Evolutionary conservation across 1,140 invertebrate genomes (phyloP), one percentile per base, ranked within the genome.

Genomic region (Macrostomum lignano): DNA sequence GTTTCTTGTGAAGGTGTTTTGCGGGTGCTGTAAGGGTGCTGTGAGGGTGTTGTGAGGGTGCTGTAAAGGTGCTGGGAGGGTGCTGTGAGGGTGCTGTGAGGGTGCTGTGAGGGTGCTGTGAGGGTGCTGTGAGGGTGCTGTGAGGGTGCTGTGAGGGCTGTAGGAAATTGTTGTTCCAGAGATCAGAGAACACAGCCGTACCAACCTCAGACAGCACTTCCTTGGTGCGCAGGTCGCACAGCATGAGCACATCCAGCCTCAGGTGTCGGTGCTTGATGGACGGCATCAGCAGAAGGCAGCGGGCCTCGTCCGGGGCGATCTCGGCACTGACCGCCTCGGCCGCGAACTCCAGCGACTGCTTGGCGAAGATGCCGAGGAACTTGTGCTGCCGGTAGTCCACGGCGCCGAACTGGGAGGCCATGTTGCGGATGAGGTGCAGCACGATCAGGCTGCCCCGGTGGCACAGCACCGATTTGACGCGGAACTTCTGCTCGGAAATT

Each of bases 381-480:
- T 55, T 55, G 31, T 54, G 50, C 29, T 37, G 40, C 15, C 42
- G 38, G 14, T 54, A 38, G 33, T 55, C 47, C 17, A 55, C 48
- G 10, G 52, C 38, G 3, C 51, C 51, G 42, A 55, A 54, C 41
- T 52, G 49, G 0, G 52, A 52, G 41, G 45, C 51, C 40, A 51
- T 45, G 36, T 53, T 53, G 9, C 49, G 41, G 2, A 52, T 46
- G 11, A 55, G 43, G 39, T 55, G 52, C 14, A 54, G 40, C 9
- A 54, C 39, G 2, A 52, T 47, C 6, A 46, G 46, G 21, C 46
- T 46, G 14, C 47, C 44, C 23, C 47, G 45, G 38, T 46, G 51
- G 38, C 52, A 55, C 7, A 55, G 34, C 6, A 55, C 51, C 40
- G 51, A 52, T 33, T 51, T 51, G 1, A 55, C 51, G 32, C 51